Percentiles rank a stretch among this genome's conserved stretches.
phyloP scores from a whole-genome alignment of 2,113 vertebrate genomes.

The Elephantulus edwardii region DNA sequence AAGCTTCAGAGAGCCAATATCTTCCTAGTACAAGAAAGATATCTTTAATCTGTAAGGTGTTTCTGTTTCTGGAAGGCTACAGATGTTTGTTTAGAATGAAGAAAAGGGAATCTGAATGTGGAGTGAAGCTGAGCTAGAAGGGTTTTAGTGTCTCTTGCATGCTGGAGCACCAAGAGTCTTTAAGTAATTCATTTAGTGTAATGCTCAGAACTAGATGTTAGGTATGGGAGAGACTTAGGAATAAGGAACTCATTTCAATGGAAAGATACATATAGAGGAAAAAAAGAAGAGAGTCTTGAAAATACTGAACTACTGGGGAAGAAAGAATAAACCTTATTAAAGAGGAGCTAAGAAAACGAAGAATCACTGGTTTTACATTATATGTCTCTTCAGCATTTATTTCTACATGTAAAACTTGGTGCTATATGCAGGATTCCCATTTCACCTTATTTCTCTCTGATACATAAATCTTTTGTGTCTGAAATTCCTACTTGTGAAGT shows the following conservation, averaged over 20 bases:
- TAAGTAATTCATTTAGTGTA: background rate
- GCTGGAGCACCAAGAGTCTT: background rate
- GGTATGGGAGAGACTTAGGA: background rate
- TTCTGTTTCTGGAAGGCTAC: background rate
- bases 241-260: background rate
- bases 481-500: constrained; percentile 70
- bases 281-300: background rate
- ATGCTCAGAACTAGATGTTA: background rate
- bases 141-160: background rate
- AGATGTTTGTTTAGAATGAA: background rate
- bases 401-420: background rate
- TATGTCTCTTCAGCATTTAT: constrained; percentile 7
- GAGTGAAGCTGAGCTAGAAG: background rate
- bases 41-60: background rate
- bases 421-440: constrained; percentile 22
- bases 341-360: background rate
- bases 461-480: constrained; percentile 56
- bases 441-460: constrained; percentile 45
- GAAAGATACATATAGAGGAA: background rate
- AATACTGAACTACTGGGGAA: background rate
- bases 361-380: background rate
- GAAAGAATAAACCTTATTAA: background rate
- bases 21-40: background rate
- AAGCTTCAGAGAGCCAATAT: background rate
- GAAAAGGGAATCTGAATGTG: background rate